Evolutionary conservation across 1,140 invertebrate species (phyloP), one percentile per base, ranked within the genome.

Genomic region (Coptotermes formosanus): DNA sequence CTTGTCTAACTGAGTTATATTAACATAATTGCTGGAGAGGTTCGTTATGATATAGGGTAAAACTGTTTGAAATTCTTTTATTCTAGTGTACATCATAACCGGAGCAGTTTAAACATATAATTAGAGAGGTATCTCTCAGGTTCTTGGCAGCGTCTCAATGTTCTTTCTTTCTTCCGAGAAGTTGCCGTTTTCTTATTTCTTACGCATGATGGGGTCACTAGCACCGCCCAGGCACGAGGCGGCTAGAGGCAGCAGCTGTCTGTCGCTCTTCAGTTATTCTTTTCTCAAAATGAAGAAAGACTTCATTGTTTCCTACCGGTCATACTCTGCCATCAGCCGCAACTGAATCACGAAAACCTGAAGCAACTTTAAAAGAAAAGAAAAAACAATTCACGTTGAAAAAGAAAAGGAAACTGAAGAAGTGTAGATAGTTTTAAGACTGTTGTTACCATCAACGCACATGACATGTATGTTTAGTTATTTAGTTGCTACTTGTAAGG

Each of bases 291-390:
- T 75, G 25, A 25, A 75, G 64, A 64, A 64, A 75, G 64, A 75
- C 64, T 75, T 75, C 64, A 75, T 75, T 75, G 64, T 75, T 75
- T 30, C 64, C 64, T 75, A 75, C 64, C n/a, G 64, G 64, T 75
- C 64, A 75, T 30, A 75, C 64, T 75, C 25, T 25, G 64, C 64
- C 64, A 55, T 75, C 64, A 75, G n/a, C 64, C 64, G 64, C 14
- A 75, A 30, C 64, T n/a, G 25, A 75, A 30, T 75, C 64, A 75
- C 64, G 64, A 75, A 75, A 75, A 75, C 64, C 64, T 75, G 9
- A 75, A 75, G 64, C 21, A 64, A 64, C 21, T 8, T 64, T 8
- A 64, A 64, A n/a, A n/a, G 64, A 30, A n/a, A 30, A 25, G n/a
- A 30, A 30, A 30, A 30, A 12, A 64, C 6, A 30, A 75, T 75